phyloP scores from a whole-genome alignment of 2,113 vertebrate species.

The Motacilla tschutschensis region DNA sequence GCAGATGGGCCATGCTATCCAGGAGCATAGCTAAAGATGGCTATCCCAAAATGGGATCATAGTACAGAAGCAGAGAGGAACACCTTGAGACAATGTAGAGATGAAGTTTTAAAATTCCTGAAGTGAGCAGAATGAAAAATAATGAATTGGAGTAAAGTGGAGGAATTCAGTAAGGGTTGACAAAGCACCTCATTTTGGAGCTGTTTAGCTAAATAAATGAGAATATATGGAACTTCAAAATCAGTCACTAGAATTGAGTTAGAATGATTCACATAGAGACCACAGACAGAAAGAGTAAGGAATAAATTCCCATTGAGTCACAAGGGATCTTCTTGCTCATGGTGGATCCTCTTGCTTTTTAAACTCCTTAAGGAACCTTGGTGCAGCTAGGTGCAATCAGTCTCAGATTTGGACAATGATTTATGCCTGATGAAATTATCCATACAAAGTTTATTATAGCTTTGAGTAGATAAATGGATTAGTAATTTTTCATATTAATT shows the following conservation, averaged over 20 bases:
- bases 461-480: background rate
- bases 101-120: background rate
- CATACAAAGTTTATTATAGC: background rate
- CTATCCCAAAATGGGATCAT: background rate
- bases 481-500: background rate
- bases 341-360: background rate
- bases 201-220: background rate
- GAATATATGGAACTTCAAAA: background rate
- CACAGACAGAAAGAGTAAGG: background rate
- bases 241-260: background rate
- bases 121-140: background rate
- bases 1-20: background rate
- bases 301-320: background rate
- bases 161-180: background rate
- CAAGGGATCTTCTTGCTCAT: too few species aligned
- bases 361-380: background rate
- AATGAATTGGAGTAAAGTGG: background rate
- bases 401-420: background rate
- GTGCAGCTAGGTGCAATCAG: background rate
- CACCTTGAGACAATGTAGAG: background rate
- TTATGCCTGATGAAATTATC: background rate
- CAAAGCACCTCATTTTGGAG: background rate
- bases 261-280: background rate
- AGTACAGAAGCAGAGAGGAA: background rate
- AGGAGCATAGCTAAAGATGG: background rate